Percentiles rank a stretch among this genome's conserved stretches.
Evolutionary conservation across 2,113 vertebrate species (phyloP).

Genomic region (Podocnemis expansa): DNA sequence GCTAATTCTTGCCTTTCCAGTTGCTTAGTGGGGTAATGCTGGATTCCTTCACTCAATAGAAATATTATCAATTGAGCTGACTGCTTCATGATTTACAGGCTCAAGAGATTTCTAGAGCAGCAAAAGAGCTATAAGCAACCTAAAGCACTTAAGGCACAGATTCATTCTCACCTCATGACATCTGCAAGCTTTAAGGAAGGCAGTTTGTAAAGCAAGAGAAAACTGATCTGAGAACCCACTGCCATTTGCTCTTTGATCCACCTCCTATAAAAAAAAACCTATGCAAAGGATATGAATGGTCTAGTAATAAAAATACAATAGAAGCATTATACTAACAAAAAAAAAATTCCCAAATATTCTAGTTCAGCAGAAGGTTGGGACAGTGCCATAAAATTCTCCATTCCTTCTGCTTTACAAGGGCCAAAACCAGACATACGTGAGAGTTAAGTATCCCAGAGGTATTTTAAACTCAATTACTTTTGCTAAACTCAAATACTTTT

Average conservation of each 20-base stretch:
- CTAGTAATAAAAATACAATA: not conserved
- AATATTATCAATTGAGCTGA: constrained; percentile 18
- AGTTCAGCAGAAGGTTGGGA: not conserved
- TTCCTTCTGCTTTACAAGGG: not conserved
- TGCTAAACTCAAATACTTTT: not conserved
- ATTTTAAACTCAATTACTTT: not conserved
- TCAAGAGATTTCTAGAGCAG: constrained; percentile 10
- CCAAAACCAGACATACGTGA: not conserved
- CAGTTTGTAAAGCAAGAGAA: constrained; percentile 46
- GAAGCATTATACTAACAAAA: not conserved
- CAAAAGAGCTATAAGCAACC: constrained; percentile 4
- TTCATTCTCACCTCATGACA: constrained; percentile 64
- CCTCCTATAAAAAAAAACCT: not conserved
- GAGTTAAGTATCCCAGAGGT: not conserved
- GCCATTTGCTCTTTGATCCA: not conserved
- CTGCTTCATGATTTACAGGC: not conserved
- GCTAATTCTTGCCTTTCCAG: not conserved
- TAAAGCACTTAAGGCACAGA: constrained; percentile 57
- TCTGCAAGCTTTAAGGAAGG: constrained; percentile 22
- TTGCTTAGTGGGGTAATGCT: not conserved
- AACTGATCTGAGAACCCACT: constrained; percentile 25
- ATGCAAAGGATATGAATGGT: not conserved
- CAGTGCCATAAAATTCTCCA: not conserved
- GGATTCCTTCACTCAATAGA: constrained; percentile 25
- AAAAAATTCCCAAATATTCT: not conserved